Evolutionary conservation across 2,797 vertebrate species (phyloP), one percentile per base, ranked within the genome.

Genomic region (Thamnophis elegans): DNA sequence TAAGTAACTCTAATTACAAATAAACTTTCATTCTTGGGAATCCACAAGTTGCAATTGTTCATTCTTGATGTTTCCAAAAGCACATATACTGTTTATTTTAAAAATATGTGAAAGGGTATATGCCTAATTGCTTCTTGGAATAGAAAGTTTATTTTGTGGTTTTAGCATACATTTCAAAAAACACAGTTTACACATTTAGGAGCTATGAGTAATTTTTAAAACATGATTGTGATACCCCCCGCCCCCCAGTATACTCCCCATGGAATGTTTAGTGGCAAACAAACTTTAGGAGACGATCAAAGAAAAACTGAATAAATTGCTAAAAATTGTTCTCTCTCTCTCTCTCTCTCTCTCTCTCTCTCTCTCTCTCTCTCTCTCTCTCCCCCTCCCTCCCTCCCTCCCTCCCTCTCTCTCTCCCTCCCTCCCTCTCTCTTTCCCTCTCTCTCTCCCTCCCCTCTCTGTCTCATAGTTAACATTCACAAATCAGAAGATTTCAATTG

Each of bases 81-180:
- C 8, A 68, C 92, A 92, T 20, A 93, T 94, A 91, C 28, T 97
- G 96, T 97, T 97, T 97, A 95, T 96, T 97, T 96, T 96, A 97
- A 87, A 95, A 94, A 95, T 95, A 0, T 96, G 93, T 94, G 94
- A 95, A 95, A 97, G 95, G 95, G 94, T 92, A 95, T 85, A 91
- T 88, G 95, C 95, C 95, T 97, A 97, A 96, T 97, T 97, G 96
- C 95, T 94, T 94, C 95, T 95, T 89, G 90, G 95, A 93, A 94
- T 95, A 96, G 94, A 91, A 93, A 94, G 94, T 93, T 95, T 96
- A 93, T 94, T 94, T 95, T 96, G 96, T 92, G 92, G 73, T 96
- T 96, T 95, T 95, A 96, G 96, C 95, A 94, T 96, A 94, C 95
- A 94, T 95, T 94, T 87, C 93, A 87, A 94, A 36, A 82, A 73